Evolutionary conservation across 2,113 vertebrate species (phyloP), one percentile per base, ranked within the genome.

Genomic region (Macquaria ambigua): DNA sequence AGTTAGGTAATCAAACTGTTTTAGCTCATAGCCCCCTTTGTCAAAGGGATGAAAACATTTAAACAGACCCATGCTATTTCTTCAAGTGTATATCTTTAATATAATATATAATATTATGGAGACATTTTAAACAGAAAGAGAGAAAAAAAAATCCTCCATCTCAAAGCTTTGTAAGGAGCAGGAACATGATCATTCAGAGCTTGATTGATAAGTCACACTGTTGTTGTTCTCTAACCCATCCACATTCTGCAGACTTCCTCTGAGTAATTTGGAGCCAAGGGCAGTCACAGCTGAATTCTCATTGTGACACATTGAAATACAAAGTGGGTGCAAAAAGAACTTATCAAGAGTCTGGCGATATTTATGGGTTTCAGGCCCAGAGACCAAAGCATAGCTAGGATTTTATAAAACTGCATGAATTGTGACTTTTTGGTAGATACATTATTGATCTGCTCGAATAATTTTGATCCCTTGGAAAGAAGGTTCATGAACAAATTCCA

Each of bases 281-380:
- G 87, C 89, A 90, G 89, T 88, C 88, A 74, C 88, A 77, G 87
- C 77, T 87, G 89, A 90, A 82, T 83, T 89, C 69, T 76, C 77
- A 83, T 73, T 87, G 85, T 88, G 80, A 86, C 86, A 71, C 80
- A 87, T n/a, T 79, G 74, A 91, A 90, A 90, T 84, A 87, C 68
- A 88, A 89, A 90, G 81, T 28, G 78, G 63, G 59, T 86, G 68
- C 52, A 88, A 77, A 86, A 77, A 55, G 21, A 81, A 77, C 70
- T 75, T 74, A 81, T 89, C 68, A 52, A 70, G 52, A 86, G 69
- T 70, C 81, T 82, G 83, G n/a, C 46, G 46, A 56, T 81, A 80
- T 85, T 79, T 82, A 28, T 81, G 69, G 72, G 16, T 83, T 86
- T 83, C 31, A 79, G 72, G 34, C 31, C 79, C 39, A 23, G 46